Base-by-base conservation (phyloP, 2,113 vertebrate genomes). In the Chaenogobius annularis region DNA sequence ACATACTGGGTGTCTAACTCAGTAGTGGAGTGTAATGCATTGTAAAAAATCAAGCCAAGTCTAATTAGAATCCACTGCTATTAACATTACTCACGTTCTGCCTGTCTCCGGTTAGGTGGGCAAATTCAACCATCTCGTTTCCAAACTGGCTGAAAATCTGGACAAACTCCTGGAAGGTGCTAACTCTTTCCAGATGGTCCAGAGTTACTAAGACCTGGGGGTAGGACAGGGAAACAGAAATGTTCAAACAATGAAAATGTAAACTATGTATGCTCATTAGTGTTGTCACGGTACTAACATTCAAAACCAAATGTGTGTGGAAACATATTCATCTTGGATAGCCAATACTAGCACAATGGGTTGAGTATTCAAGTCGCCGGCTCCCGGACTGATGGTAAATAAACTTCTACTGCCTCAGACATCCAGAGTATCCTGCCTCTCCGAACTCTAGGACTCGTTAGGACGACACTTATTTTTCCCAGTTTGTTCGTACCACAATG, bases 71-170 rank as follows among this genome's bases (percentile, higher is more conserved):
- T n/a, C 31, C 31, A 19, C 8, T 43, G 19, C 43, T 77, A 43
- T 35, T 37, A 50, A 68, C 68, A 50, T 54, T 80, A 94, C 97
- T 91, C 93, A 98, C 98, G 85, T 98, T 99, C 92, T 99, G 98
- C 55, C 98, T 90, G 88, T 99, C 98, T 88, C 98, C 98, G 13
- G 97, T 99, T 76, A 99, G 95, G 91, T 99, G 97, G 70, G 98
- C 98, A 78, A 99, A 99, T 88, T 99, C 97, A 85, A 99, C 98
- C 98, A 99, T 99, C 93, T 99, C 96, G 69, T 98, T 99, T 79
- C 98, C 98, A 93, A 99, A 99, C 66, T 99, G 97, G 87, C 97
- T 98, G 93, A 99, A 99, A 91, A 99, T 98, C 89, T 99, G 98
- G 26, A 99, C 98, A 94, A 99, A 99, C 79, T 98, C 97, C 87